A percentile compares a stretch with the other conserved stretches of the same genome.
These are phyloP conservation scores for Lacerta viridis DNA, from an alignment of 2,797 vertebrate genomes.

Conservation along the genomic window DNA sequence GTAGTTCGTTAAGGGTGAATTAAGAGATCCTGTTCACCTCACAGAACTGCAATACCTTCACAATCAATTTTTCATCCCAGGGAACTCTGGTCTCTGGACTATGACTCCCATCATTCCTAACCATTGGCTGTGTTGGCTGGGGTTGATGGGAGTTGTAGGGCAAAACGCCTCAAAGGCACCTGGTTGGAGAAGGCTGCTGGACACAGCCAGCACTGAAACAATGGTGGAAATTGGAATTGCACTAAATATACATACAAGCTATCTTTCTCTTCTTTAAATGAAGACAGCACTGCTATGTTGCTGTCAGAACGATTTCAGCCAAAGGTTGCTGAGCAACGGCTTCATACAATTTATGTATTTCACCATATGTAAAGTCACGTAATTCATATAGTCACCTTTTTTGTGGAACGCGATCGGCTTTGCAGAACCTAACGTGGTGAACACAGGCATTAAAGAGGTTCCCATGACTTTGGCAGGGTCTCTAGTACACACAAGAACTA, in stretches of 20 bases:
- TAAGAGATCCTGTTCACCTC: too few relatives aligned
- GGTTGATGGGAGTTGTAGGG: too few relatives aligned
- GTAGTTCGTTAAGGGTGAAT: too few relatives aligned
- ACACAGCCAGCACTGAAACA: background rate
- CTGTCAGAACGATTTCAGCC: constrained; percentile 7
- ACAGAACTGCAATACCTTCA: too few relatives aligned
- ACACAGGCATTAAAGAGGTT: constrained; percentile 65
- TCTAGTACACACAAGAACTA: constrained; percentile 75
- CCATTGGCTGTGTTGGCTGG: too few relatives aligned
- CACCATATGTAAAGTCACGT: background rate
- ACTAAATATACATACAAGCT: background rate
- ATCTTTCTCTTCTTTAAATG: background rate
- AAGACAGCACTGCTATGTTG: rapidly evolving
- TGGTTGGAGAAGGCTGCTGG: background rate
- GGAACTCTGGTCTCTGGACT: too few relatives aligned
- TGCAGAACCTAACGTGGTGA: constrained; percentile 62
- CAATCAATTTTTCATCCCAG: too few relatives aligned
- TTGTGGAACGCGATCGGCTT: constrained; percentile 62
- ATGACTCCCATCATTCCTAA: too few relatives aligned
- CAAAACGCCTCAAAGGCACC: too few relatives aligned
- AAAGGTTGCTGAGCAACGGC: background rate
- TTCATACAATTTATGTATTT: background rate
- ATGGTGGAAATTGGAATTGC: background rate
- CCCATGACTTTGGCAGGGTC: constrained; percentile 56
- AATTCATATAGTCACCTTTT: constrained; percentile 57